These are phyloP conservation scores for Symphodus melops DNA, from an alignment of 2,113 vertebrate species.

Conservation along the genomic window DNA sequence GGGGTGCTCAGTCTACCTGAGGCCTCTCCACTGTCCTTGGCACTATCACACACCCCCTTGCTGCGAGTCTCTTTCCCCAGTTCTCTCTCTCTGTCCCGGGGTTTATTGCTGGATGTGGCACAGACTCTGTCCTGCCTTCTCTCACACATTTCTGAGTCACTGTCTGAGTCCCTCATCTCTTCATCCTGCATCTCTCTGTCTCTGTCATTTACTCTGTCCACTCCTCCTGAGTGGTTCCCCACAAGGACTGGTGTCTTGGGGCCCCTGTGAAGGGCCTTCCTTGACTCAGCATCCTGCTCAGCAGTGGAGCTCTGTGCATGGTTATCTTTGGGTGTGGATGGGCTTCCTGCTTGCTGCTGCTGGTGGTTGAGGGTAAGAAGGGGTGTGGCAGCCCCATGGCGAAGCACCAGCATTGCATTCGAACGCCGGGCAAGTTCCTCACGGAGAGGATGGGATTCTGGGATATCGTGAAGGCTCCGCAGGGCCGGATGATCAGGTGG, in stretches of 20 bases:
- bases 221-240: conserved; percentile 73
- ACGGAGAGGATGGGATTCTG: conserved; percentile 89
- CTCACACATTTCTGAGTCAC: conserved; percentile 85
- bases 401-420: conserved; percentile 93
- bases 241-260: conserved; percentile 61
- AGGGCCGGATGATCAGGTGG: conserved; percentile 90
- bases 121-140: conserved; percentile 80
- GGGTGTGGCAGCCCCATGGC: conserved; percentile 87
- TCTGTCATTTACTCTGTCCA: conserved; percentile 65
- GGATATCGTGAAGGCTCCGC: conserved; percentile 88
- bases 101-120: conserved; percentile 73
- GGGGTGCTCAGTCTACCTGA: conserved; percentile 76
- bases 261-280: conserved; percentile 76
- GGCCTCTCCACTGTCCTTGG: conserved; percentile 84
- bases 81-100: conserved; percentile 70
- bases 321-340: conserved; percentile 83
- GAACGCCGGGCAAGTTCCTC: conserved; percentile 89
- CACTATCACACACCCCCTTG: conserved; percentile 75
- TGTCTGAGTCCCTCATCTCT: conserved; percentile 93
- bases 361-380: conserved; percentile 88
- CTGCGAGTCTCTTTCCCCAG: conserved; percentile 80
- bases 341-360: conserved; percentile 78
- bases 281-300: conserved; percentile 50
- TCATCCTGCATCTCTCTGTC: conserved; percentile 82
- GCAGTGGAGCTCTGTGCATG: conserved; percentile 59